These are phyloP conservation scores for Eucera pruinosa DNA, from an alignment of 2,888 invertebrate species.

Conservation along the genomic window DNA sequence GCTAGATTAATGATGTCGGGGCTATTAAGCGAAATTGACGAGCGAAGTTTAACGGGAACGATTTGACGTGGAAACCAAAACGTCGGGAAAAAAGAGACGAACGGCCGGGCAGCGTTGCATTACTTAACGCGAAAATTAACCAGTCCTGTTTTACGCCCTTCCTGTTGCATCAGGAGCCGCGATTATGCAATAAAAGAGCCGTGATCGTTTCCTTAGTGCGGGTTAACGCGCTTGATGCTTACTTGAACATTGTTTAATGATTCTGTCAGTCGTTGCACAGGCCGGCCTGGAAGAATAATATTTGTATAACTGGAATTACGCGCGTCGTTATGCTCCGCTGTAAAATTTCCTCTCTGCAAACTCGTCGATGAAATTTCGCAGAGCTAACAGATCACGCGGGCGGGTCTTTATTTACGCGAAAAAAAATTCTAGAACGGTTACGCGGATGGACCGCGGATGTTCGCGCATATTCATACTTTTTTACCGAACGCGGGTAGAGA, in stretches of 20 bases:
- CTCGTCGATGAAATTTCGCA: not conserved
- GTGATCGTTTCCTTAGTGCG: slow-evolving; percentile 29
- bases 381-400: not conserved
- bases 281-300: not conserved
- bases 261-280: slow-evolving; percentile 1
- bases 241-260: slow-evolving; percentile 34
- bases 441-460: too few species aligned
- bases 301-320: slow-evolving; percentile 13
- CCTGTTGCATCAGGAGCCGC: not conserved
- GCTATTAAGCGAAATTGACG: slow-evolving; percentile 48
- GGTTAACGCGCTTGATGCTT: slow-evolving; percentile 33
- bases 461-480: too few species aligned
- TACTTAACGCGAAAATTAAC: slow-evolving; percentile 43
- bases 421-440: not conserved
- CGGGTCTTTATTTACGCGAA: too few species aligned
- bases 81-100: slow-evolving; percentile 12
- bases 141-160: slow-evolving; percentile 26
- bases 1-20: slow-evolving; percentile 36
- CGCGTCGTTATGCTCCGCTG: not conserved
- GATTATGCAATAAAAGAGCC: slow-evolving; percentile 28
- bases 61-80: slow-evolving; percentile 27
- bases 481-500: too few species aligned
- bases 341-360: not conserved
- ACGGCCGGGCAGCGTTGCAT: not conserved
- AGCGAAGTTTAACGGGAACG: slow-evolving; percentile 50